phyloP scores from a whole-genome alignment of 2,888 invertebrate genomes.

The Arrhopalites spinosus region DNA sequence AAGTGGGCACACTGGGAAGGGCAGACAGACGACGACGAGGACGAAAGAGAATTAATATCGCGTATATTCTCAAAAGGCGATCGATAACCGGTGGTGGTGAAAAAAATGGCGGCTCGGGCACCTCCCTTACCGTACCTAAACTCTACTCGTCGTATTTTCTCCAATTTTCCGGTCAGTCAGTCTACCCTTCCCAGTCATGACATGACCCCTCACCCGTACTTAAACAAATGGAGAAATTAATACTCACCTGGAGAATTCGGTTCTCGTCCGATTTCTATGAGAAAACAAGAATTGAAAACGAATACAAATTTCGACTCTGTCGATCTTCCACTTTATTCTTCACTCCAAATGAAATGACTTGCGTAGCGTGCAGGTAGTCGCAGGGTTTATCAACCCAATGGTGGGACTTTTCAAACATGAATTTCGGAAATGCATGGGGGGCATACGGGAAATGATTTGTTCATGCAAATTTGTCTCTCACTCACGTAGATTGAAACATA shows the following conservation, averaged over 20 bases:
- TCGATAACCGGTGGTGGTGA: background rate
- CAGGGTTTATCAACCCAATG: background rate
- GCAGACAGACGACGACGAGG: background rate
- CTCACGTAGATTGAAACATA: constrained; percentile 5
- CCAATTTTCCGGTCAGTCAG: background rate
- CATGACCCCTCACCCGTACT: background rate
- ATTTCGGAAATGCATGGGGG: background rate
- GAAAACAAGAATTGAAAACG: constrained; percentile 29
- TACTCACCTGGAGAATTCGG: constrained; percentile 30
- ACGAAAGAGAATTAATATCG: background rate
- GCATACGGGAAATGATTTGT: background rate
- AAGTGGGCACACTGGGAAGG: constrained; percentile 2
- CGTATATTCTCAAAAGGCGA: constrained; percentile 3
- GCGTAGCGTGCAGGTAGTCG: background rate
- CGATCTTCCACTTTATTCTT: background rate
- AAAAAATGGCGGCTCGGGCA: constrained; percentile 34
- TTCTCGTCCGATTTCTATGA: constrained; percentile 18
- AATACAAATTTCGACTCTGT: background rate
- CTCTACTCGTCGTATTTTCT: background rate
- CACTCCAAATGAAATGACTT: background rate
- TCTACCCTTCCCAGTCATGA: background rate
- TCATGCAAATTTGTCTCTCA: constrained; percentile 18
- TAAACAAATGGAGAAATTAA: background rate
- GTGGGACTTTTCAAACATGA: background rate
- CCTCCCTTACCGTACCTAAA: constrained; percentile 8